Percentiles rank a stretch among this genome's conserved stretches.
Evolutionary conservation across 2,797 vertebrate genomes (phyloP).

Genomic region (Diplodus puntazzo): DNA sequence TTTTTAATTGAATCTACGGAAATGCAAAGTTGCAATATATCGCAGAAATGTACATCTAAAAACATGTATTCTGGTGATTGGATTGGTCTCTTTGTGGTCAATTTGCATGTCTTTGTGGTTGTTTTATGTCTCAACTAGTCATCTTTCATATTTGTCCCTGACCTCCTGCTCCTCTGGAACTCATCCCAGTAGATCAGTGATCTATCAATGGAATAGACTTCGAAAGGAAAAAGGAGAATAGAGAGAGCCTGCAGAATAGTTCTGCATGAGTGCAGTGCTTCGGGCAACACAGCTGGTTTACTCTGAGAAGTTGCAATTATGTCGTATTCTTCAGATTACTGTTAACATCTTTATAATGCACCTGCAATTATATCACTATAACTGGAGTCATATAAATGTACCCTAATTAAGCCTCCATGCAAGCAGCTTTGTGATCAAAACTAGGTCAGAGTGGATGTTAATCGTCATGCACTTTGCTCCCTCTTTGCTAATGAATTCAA

Average conservation of each 20-base stretch:
- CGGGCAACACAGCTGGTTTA: conserved; percentile 21
- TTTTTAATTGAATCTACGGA: too few species aligned
- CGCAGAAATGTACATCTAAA: too few species aligned
- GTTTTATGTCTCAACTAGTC: neutral
- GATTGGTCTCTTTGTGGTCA: too few species aligned
- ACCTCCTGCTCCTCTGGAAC: neutral
- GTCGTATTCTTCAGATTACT: conserved; percentile 44
- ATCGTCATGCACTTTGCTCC: conserved; percentile 7
- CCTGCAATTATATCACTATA: conserved; percentile 44
- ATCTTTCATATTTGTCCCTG: neutral
- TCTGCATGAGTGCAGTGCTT: conserved; percentile 10
- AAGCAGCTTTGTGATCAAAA: conserved; percentile 35
- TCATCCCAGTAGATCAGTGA: neutral
- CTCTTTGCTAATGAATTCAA: conserved; percentile 12
- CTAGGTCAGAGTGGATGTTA: conserved; percentile 31
- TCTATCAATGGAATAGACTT: neutral
- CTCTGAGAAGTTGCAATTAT: conserved; percentile 34
- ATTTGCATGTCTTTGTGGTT: neutral
- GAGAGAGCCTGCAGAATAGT: conserved; percentile 14
- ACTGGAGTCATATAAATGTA: conserved; percentile 25
- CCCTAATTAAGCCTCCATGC: conserved; percentile 32
- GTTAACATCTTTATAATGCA: conserved; percentile 50
- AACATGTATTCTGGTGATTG: too few species aligned
- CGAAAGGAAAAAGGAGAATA: conserved; percentile 12
- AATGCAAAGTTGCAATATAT: too few species aligned